Base-by-base conservation (phyloP, 2,888 invertebrate species). In the Megamerina dolium region DNA sequence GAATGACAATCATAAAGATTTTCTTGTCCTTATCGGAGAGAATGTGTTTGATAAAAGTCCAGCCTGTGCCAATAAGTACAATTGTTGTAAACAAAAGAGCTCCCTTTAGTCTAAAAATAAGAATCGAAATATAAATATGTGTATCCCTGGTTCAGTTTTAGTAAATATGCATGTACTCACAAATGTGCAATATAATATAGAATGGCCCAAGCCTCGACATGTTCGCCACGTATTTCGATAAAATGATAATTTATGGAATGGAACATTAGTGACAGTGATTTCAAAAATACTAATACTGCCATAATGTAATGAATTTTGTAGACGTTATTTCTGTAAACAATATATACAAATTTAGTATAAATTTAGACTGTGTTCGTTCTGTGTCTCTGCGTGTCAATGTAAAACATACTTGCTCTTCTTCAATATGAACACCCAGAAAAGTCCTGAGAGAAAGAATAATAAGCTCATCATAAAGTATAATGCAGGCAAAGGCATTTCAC, bases 11-110 rank as follows among this genome's bases (percentile, higher is more conserved):
- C 86, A 97, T 91, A 69, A 99, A 97, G 14, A 99, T 80, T 64
- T 92, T 92, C 73, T 97, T 95, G 65, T 99, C 97, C 52, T 92
- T 83, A 57, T 95, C 94, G 0, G 94, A 89, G 18, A 99, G 75
- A 53, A 99, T 91, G 68, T 96, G 93, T 65, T 97, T 97, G 57
- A 99, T 93, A 67, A 97, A 99, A 29, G 95, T 94, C 93, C 96
- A 99, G 0, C 99, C 99, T 5, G 97, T 95, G 35, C 97, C 97
- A 54, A 99, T 91, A 10, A 99, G 77, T 10, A 97, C 87, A 53
- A 99, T 87, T 0, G 95, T 95, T 46, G 96, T 92, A 65, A 99
- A 97, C 38, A 99, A 74, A 33, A 99, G 83, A 0, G 93, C 90
- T 10, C 92, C 91, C 71, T 91, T 90, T 44, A 93, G 74, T 54